Base-by-base conservation (phyloP, 1,140 invertebrate genomes). In the Drosophila persimilis region DNA sequence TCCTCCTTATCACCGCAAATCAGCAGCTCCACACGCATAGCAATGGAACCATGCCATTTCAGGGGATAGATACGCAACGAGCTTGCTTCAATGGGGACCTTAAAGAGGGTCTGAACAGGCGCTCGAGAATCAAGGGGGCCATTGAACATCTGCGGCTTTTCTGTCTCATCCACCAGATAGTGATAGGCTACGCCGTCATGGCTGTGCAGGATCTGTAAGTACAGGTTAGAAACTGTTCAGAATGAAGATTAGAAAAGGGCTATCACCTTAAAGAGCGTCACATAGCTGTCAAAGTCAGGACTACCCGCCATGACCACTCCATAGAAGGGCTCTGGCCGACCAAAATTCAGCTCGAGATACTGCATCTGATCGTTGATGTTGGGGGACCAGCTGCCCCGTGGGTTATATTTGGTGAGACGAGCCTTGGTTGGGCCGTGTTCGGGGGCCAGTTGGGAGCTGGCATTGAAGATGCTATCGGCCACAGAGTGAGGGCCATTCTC, bases 21-120 rank as follows among this genome's bases (percentile, higher is more conserved):
- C 29, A 97, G 92, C 1, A 97, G 77, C 79, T 97, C 96, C 20
- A 96, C 90, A 53, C 94, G 92, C 62, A 97, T 91, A 0, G 95
- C 93, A 44, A 97, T 96, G 7, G 93, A 94, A 3, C 94, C 93
- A 76, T 96, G 93, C 96, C 96, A 98, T 2, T 95, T 94, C 3
- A 94, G 88, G 0, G 97, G 96, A 57, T 93, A 92, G 31, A 97
- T 93, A 50, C 95, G 93, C 1, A 97, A 67, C 26, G 94, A 93
- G 70, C 93, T 94, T 0, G 96, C 95, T 90, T 96, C 95, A 44
- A 97, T 92, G 13, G 95, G 95, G 22, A 91, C 89, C 35, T 93
- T 88, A 46, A 96, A 96, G 55, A 95, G 93, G 69, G 96, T 94
- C 65, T 93, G 92, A 1, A 94, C 92, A 0, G 94, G 92, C 0